Percentiles rank a stretch among this genome's conserved stretches.
phyloP scores from a whole-genome alignment of 92 coral and sea anemone species.

The Palythoa heliodiscus region DNA sequence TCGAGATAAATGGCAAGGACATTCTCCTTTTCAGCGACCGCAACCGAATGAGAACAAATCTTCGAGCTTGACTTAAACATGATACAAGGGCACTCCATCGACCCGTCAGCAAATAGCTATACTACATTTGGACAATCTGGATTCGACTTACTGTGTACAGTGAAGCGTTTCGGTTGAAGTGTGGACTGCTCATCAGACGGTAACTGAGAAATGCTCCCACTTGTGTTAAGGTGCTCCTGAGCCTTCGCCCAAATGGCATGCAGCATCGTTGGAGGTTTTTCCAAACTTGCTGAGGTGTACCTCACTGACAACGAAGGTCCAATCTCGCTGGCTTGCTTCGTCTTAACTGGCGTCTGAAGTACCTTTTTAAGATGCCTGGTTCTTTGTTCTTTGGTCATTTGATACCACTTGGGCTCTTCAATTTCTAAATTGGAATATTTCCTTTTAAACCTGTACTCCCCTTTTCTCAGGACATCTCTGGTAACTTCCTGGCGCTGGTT shows the following conservation, averaged over 20 bases:
- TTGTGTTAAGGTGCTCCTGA: no score
- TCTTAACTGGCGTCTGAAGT: not conserved
- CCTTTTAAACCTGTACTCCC: conserved; percentile 34
- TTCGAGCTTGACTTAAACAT: conserved; percentile 52
- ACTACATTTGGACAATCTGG: conserved; percentile 55
- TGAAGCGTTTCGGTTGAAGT: conserved; percentile 32
- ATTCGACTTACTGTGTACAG: conserved; percentile 52
- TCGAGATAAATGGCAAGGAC: no score
- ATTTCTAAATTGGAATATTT: conserved; percentile 23
- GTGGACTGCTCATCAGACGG: no score
- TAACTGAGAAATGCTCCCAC: no score
- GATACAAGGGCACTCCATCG: conserved; percentile 47
- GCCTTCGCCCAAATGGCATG: no score
- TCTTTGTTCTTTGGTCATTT: conserved; percentile 48
- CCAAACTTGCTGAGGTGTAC: conserved; percentile 14
- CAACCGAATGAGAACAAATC: conserved; percentile 52
- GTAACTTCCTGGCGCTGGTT: conserved; percentile 34
- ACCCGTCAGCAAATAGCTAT: conserved; percentile 46
- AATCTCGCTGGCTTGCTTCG: not conserved
- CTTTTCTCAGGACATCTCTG: conserved; percentile 50
- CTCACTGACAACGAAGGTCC: conserved; percentile 26
- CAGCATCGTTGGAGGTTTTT: conserved; percentile 47
- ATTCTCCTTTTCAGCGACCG: conserved; percentile 48
- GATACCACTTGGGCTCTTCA: conserved; percentile 28
- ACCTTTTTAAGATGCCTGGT: conserved; percentile 41